Percentiles rank a stretch among this genome's conserved stretches.
phyloP scores from a whole-genome alignment of 2,888 invertebrate genomes.

The Coremacera marginata region DNA sequence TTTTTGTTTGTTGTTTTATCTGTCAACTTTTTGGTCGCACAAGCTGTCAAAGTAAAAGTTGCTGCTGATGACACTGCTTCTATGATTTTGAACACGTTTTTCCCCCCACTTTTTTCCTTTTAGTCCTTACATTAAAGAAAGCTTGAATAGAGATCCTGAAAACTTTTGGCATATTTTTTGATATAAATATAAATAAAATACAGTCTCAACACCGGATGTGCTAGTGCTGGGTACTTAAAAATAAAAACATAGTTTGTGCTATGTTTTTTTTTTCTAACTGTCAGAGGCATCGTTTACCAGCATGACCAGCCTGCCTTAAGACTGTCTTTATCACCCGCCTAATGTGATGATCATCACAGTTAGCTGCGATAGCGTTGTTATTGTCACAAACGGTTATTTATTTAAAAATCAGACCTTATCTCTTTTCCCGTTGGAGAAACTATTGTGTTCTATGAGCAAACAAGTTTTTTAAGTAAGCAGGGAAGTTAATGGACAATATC shows the following conservation, averaged over 20 bases:
- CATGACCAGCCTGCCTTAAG: not conserved
- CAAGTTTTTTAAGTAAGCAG: not conserved
- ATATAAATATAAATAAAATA: too few species aligned
- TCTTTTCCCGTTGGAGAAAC: not conserved
- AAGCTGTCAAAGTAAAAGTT: slow-evolving; percentile 37
- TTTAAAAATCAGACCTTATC: slow-evolving; percentile 8
- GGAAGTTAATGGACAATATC: slow-evolving; percentile 11
- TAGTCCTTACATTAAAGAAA: too few species aligned
- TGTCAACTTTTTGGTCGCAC: slow-evolving; percentile 52
- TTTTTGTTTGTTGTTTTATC: slow-evolving; percentile 43
- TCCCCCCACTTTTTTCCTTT: not conserved
- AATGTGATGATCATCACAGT: not conserved
- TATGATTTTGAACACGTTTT: not conserved
- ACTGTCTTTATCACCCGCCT: slow-evolving; percentile 9
- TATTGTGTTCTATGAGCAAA: not conserved
- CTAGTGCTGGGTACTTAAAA: not conserved
- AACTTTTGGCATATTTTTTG: slow-evolving; percentile 31
- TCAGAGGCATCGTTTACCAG: not conserved
- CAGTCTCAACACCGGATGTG: slow-evolving; percentile 11
- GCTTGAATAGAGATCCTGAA: too few species aligned
- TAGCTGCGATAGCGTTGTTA: not conserved
- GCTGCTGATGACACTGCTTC: slow-evolving; percentile 31
- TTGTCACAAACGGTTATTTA: slow-evolving; percentile 19
- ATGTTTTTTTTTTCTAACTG: not conserved
- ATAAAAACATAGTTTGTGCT: not conserved